Base-by-base conservation (phyloP, 2,888 invertebrate species). In the Drosophila recens region DNA sequence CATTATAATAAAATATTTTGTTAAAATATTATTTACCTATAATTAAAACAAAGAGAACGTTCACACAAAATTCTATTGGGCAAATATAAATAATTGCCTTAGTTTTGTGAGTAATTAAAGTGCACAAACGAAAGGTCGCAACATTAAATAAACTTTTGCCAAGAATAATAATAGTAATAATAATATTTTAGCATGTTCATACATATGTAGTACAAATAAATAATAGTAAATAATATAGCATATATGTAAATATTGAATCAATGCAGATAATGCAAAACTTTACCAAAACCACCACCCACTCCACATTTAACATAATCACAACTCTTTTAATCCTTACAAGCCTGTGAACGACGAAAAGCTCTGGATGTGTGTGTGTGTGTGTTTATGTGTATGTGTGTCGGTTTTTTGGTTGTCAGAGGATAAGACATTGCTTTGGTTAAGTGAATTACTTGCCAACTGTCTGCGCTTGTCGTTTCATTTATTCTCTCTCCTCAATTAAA, bases 1-100 rank as follows among this genome's bases (percentile, higher is more conserved):
- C 72, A 82, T 70, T 74, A 56, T 59, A 65, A 67, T 76, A 59
- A 72, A 82, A 67, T 82, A 79, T 79, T 65, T 81, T 66, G 53
- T 61, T 69, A 36, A 80, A 72, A 71, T 82, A 75, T 74, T 75
- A 75, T 81, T 83, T 66, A 64, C 65, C 33, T 66, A 71, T 69
- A 71, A 78, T 80, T 81, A 84, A 69, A 76, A 65, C 59, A 67
- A 84, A 65, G 45, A 54, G 27, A 57, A 49, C 40, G 30, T 34
- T 65, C 23, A 51, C 53, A 51, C 45, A 56, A 52, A 49, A 40
- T 53, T 51, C 46, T 74, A 53, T 70, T 66, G 74, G 62, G 5
- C 59, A 76, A 78, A 74, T 46, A 65, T 27, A 79, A 65, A 69
- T 64, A 71, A 40, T 57, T 6, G 67, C 46, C 58, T 64, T 52